Base-by-base conservation (phyloP, 2,797 vertebrate species). In the Eulemur coronatus region DNA sequence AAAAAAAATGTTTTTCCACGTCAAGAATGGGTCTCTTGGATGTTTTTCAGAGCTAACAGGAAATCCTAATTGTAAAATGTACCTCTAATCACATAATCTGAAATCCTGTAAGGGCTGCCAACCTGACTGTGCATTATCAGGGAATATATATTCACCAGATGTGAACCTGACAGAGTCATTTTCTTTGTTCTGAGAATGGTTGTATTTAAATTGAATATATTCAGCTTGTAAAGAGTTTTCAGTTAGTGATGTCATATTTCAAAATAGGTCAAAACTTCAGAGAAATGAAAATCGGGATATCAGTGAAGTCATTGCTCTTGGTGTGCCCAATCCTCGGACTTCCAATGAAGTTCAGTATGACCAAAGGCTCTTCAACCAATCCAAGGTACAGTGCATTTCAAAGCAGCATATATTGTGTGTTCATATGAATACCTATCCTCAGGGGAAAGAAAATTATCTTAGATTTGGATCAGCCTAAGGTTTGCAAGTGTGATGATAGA, bases 251-350 rank as follows among this genome's bases (percentile, higher is more conserved):
- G 26, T 61, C 81, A 18, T 91, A 72, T 94, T 97, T 98, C 84
- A 78, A 97, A 96, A 96, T 98, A 99, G 99, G 98, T 99, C 99
- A 0, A 99, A 99, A 98, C 98, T 99, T 79, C 99, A 99, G 98
- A 99, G 99, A 98, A 99, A 99, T 96, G 99, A 99, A 98, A 99
- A 99, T 98, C 98, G 99, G 98, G 99, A 99, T 97, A 99, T 99
- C 98, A 99, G 99, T 70, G 99, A 99, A 98, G 99, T 99, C 93
- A 99, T 99, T 92, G 99, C 99, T 69, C 98, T 99, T 48, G 99
- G 99, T 24, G 98, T 99, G 89, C 99, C 99, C 89, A 99, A 99
- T 98, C 99, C 99, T 38, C 99, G 99, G 5, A 97, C 98, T 26
- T 99, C 99, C 96, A 99, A 98, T 18, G 99, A 99, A 95, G 98